Evolutionary conservation across 2,113 vertebrate genomes (phyloP), one percentile per base, ranked within the genome.

Genomic region (Limanda limanda): DNA sequence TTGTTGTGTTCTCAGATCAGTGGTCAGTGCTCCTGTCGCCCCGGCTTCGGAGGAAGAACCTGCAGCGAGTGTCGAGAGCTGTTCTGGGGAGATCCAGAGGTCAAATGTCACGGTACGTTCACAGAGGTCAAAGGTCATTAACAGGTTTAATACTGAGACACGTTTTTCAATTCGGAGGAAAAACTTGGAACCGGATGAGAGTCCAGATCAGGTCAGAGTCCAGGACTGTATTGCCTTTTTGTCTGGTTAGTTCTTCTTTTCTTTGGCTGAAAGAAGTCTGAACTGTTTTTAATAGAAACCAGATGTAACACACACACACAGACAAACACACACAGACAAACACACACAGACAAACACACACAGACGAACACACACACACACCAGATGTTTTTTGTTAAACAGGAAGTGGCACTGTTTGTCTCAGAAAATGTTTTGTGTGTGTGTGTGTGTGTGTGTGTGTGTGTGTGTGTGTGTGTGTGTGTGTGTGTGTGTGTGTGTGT

Each of bases 11-110:
- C 82, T 37, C 92, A 99, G 98, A 95, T 98, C 85, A 97, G 95
- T 0, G 98, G 98, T 4, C 97, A 99, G 90, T 99, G 98, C 81
- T 96, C 96, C 40, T 99, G 98, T 83, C 96, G 93, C 87, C 94
- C 96, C 0, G 97, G 97, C 5, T 99, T 99, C 0, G 98, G 98
- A 84, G 98, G 98, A 31, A 95, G 94, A 61, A 97, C 96, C 9
- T 99, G 98, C 91, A 95, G 86, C 1, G 96, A 99, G 83, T 99
- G 98, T 86, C 94, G 95, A 89, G 97, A 97, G 72, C 93, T 97
- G 68, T 99, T 97, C 92, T 99, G 98, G 98, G 98, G 98, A 0
- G 94, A 98, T 76, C 98, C 98, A 0, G 68, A 89, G 0, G 75
- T 96, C 82, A 93, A 97, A 84, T 99, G 98, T 90, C 92, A 81